Evolutionary conservation across 2,888 invertebrate species (phyloP), one percentile per base, ranked within the genome.

Genomic region (Trachelus tabidus): DNA sequence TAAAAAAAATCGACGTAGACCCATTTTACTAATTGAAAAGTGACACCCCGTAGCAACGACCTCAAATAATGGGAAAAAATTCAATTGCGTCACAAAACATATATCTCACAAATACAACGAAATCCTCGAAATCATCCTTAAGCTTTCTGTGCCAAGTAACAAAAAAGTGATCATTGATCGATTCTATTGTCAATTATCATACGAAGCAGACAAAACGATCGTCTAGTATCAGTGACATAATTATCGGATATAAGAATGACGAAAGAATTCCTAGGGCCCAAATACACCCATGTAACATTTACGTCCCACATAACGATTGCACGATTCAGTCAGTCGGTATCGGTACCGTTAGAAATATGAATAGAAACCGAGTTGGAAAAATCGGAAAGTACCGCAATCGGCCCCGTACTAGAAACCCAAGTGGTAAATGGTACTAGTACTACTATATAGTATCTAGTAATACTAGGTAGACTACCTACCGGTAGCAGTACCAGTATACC

Each of bases 281-380:
- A 56, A 56, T 56, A 56, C 23, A 6, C 56, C 56, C 56, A 56
- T 56, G 56, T 56, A 56, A 56, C 56, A 56, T 56, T 40, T 9
- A 9, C 56, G 56, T 56, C 56, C 56, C 56, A 56, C 56, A 23
- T 56, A 56, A 56, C 56, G 56, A 56, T 56, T 56, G 56, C 56
- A 23, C 56, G 56, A 56, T 9, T 56, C 56, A 56, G 56, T 56
- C 56, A 56, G 56, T 56, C 56, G 23, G 56, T 31, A 71, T 34
- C 71, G 71, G 31, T 71, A 71, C 71, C 71, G 71, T 71, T 71
- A 71, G 71, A 71, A 71, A 71, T 71, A 71, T 71, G 71, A 71
- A 71, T 71, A 71, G 71, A 71, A 71, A 31, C 71, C 34, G 71
- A 71, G 71, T 71, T 34, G 31, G 34, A 71, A 71, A 71, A 71